Percentiles rank a stretch among this genome's conserved stretches.
These are phyloP conservation scores for Gymnosoma rotundatum DNA, from an alignment of 2,888 invertebrate genomes.

Conservation along the genomic window DNA sequence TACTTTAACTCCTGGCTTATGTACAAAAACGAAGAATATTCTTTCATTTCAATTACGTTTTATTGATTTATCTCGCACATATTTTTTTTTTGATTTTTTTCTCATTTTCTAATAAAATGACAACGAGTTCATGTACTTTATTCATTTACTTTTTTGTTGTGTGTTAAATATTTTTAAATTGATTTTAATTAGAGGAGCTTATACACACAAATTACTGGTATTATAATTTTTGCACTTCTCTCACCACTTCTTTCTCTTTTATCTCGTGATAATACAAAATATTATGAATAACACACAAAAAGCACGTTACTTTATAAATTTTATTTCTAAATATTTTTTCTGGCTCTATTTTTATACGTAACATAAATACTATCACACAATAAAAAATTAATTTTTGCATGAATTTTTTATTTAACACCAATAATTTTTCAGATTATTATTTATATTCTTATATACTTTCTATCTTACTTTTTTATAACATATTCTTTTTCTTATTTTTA, in stretches of 20 bases:
- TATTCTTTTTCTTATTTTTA: slow-evolving; percentile 14
- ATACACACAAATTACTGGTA: slow-evolving; percentile 65
- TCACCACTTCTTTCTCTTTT: slow-evolving; percentile 41
- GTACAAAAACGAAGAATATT: not conserved
- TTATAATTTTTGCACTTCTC: slow-evolving; percentile 67
- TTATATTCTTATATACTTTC: slow-evolving; percentile 30
- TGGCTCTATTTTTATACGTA: slow-evolving; percentile 38
- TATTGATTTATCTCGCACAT: slow-evolving; percentile 40
- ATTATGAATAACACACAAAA: slow-evolving; percentile 23
- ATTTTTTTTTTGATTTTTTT: slow-evolving; percentile 33
- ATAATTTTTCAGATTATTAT: slow-evolving; percentile 45
- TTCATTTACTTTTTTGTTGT: slow-evolving; percentile 15
- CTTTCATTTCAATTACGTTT: slow-evolving; percentile 22
- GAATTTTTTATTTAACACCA: slow-evolving; percentile 26
- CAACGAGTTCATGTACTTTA: not conserved
- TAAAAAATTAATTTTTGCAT: slow-evolving; percentile 33
- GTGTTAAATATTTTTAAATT: slow-evolving; percentile 41
- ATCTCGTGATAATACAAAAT: slow-evolving; percentile 33
- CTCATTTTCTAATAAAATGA: slow-evolving; percentile 3
- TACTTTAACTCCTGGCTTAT: not conserved
- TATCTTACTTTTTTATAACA: not conserved
- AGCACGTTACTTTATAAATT: slow-evolving; percentile 34
- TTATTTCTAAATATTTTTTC: slow-evolving; percentile 48
- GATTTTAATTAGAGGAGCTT: slow-evolving; percentile 58
- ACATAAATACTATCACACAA: slow-evolving; percentile 34